Evolutionary conservation across 2,888 invertebrate genomes (phyloP).

Genomic region (Ectemnius continuus): DNA sequence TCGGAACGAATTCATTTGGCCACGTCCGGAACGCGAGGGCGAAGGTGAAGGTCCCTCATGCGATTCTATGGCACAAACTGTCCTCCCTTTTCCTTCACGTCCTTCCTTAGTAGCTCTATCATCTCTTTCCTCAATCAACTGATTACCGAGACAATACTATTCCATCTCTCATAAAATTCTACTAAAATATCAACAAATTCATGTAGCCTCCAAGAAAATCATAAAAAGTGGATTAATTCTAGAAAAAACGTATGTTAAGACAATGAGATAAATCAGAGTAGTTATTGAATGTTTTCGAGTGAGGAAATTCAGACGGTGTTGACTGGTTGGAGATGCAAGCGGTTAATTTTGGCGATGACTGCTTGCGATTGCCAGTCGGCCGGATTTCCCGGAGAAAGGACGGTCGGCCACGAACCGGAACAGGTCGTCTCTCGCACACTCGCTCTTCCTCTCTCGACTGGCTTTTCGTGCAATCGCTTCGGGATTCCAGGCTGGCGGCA

Average conservation of each 20-base stretch:
- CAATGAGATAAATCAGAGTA: no score
- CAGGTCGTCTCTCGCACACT: slow-evolving; percentile 57
- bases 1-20: slow-evolving; percentile 61
- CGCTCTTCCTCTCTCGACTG: slow-evolving; percentile 9
- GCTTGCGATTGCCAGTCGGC: slow-evolving; percentile 53
- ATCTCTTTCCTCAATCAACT: not conserved
- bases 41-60: slow-evolving; percentile 56
- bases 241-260: no score
- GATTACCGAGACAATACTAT: no score
- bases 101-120: slow-evolving; percentile 4
- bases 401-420: slow-evolving; percentile 52
- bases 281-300: no score
- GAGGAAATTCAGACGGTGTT: no score
- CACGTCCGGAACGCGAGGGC: slow-evolving; percentile 55
- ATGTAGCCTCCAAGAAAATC: no score
- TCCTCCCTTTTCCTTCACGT: slow-evolving; percentile 17
- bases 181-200: no score
- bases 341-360: slow-evolving; percentile 51
- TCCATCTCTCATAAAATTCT: not conserved
- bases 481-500: slow-evolving; percentile 15
- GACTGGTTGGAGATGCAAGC: not conserved
- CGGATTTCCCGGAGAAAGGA: slow-evolving; percentile 63
- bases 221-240: no score
- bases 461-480: slow-evolving; percentile 42
- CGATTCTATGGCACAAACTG: slow-evolving; percentile 38